Evolutionary conservation across 92 coral and sea anemone species (phyloP).

Genomic region (Epizoanthus illoricatus): DNA sequence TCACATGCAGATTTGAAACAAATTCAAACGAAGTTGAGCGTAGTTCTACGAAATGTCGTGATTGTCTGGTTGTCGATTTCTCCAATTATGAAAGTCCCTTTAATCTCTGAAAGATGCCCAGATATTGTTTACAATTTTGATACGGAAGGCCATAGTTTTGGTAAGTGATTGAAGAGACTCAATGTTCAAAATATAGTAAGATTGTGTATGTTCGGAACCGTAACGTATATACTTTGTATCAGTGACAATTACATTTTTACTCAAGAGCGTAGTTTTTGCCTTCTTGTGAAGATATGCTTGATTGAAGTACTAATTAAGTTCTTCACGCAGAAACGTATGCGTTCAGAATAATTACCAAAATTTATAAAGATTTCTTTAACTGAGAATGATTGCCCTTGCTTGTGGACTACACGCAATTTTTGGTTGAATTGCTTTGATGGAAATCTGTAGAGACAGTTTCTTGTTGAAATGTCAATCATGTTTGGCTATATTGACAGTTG

Average conservation of each 20-base stretch:
- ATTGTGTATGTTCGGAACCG: slow-evolving; percentile 1
- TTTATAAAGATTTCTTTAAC: no score
- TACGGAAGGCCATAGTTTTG: slow-evolving; percentile 1
- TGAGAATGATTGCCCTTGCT: no score
- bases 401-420: no score
- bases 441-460: no score
- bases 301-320: neutral
- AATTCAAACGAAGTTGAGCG: neutral
- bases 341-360: neutral
- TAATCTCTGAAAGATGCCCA: neutral
- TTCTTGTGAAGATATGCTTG: neutral
- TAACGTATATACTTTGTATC: slow-evolving; percentile 10
- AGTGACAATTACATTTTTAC: neutral
- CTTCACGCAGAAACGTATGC: neutral
- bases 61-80: neutral
- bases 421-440: no score
- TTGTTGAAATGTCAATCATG: no score
- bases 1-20: neutral
- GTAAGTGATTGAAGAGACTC: neutral
- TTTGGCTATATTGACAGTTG: no score
- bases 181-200: neutral
- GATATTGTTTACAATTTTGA: slow-evolving; percentile 2
- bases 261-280: neutral
- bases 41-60: neutral
- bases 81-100: neutral